phyloP scores from a whole-genome alignment of 2,797 vertebrate genomes.

The Simalia tracyae region DNA sequence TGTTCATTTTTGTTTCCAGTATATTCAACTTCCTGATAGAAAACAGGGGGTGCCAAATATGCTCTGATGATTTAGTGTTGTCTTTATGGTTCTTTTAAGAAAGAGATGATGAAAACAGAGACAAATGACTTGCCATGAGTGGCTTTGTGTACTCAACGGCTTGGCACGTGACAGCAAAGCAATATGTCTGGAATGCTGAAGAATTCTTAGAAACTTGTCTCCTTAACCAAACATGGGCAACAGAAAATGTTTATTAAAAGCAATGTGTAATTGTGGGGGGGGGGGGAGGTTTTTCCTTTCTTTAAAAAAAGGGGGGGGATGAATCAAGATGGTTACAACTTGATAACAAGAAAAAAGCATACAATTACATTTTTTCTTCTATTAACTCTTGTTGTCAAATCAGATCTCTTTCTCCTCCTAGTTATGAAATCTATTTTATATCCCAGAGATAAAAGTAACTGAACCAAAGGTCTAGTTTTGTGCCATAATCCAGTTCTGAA shows the following conservation, averaged over 20 bases:
- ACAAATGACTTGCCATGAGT: slow-evolving; percentile 35
- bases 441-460: background rate
- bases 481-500: background rate
- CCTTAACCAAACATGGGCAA: slow-evolving; percentile 64
- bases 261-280: slow-evolving; percentile 42
- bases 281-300: background rate
- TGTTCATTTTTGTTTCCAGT: slow-evolving; percentile 8
- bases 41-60: slow-evolving; percentile 37
- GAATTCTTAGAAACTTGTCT: slow-evolving; percentile 63
- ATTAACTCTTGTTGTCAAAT: background rate
- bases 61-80: slow-evolving; percentile 36
- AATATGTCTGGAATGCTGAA: slow-evolving; percentile 55
- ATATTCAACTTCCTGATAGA: slow-evolving; percentile 1
- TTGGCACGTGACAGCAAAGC: slow-evolving; percentile 52
- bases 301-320: background rate
- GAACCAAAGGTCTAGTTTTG: background rate
- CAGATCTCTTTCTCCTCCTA: background rate
- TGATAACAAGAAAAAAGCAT: slow-evolving; percentile 28
- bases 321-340: slow-evolving; percentile 39
- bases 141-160: slow-evolving; percentile 30
- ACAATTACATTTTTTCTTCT: background rate
- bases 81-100: slow-evolving; percentile 47
- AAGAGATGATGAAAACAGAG: slow-evolving; percentile 49
- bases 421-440: background rate
- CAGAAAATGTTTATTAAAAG: slow-evolving; percentile 47